These are phyloP conservation scores for Thunnus albacares DNA, from an alignment of 2,797 vertebrate genomes.

Conservation along the genomic window DNA sequence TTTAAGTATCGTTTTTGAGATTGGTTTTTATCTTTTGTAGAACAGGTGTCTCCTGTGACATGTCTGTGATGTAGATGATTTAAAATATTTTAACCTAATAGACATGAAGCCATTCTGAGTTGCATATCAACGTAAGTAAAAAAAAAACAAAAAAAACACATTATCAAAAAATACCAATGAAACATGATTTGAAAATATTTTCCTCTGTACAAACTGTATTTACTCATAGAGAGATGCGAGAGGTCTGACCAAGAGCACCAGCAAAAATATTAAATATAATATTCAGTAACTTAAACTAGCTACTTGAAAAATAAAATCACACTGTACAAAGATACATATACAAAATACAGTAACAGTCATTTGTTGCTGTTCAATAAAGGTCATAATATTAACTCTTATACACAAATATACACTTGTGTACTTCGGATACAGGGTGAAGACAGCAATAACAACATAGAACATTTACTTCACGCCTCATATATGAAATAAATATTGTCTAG, in stretches of 20 bases:
- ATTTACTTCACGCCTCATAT: constrained; percentile 80
- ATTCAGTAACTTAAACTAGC: constrained; percentile 67
- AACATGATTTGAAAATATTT: constrained; percentile 76
- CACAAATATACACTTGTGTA: constrained; percentile 91
- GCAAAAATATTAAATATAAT: constrained; percentile 83
- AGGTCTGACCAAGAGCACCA: constrained; percentile 82
- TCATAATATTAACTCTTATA: constrained; percentile 90
- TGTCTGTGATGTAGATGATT: background rate
- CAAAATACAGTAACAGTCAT: constrained; percentile 87
- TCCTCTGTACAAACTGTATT: constrained; percentile 81
- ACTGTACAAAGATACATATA: constrained; percentile 90
- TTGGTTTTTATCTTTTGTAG: constrained; percentile 15
- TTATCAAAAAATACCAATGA: constrained; percentile 58
- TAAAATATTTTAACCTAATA: constrained; percentile 14
- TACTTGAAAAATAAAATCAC: constrained; percentile 77
- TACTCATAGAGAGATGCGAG: constrained; percentile 65
- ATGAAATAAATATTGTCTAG: constrained; percentile 84
- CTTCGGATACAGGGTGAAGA: constrained; percentile 82
- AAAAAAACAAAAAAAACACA: constrained; percentile 37
- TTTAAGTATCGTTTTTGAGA: constrained; percentile 12
- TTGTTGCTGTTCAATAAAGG: constrained; percentile 85
- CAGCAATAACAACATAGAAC: constrained; percentile 79
- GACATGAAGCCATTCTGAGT: constrained; percentile 44
- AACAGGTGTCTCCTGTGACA: constrained; percentile 6
- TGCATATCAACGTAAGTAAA: constrained; percentile 46